Percentiles rank a stretch among this genome's conserved stretches.
These are phyloP conservation scores for Oscheius sp. DNA, from an alignment of 2,888 invertebrate species.

Conservation along the genomic window DNA sequence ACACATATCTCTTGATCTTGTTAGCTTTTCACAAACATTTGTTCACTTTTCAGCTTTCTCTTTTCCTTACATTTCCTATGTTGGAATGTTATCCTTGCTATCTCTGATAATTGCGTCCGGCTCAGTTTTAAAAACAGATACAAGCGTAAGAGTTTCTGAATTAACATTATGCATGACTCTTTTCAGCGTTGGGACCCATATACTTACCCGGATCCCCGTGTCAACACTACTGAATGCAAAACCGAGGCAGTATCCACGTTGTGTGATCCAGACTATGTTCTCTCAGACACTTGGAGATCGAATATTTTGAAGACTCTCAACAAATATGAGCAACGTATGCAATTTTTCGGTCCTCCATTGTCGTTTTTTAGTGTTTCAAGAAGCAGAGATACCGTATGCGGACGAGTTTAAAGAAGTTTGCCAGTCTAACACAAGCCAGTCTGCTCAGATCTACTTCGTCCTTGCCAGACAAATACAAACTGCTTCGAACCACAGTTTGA, in stretches of 20 bases:
- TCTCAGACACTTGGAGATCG: slow-evolving; percentile 71
- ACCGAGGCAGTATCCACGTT: slow-evolving; percentile 61
- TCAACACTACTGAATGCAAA: slow-evolving; percentile 62
- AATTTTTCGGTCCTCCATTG: not conserved
- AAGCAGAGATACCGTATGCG: slow-evolving; percentile 65
- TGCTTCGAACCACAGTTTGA: slow-evolving; percentile 65
- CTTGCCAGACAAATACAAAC: slow-evolving; percentile 70
- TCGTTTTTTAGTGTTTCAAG: slow-evolving; percentile 38
- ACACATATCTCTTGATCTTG: slow-evolving; percentile 1
- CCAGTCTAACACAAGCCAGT: slow-evolving; percentile 57
- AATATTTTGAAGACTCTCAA: slow-evolving; percentile 66
- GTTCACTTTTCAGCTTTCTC: not conserved
- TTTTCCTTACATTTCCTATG: slow-evolving; percentile 5
- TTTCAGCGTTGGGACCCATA: slow-evolving; percentile 63
- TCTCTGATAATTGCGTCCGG: slow-evolving; percentile 71
- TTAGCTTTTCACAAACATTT: not conserved
- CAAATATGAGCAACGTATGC: slow-evolving; percentile 64
- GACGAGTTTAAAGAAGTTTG: slow-evolving; percentile 67
- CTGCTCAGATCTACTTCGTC: slow-evolving; percentile 67
- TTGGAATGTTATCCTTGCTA: slow-evolving; percentile 68
- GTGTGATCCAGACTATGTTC: slow-evolving; percentile 72
- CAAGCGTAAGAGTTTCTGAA: slow-evolving; percentile 30
- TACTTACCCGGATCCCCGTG: slow-evolving; percentile 68
- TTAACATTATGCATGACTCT: not conserved
- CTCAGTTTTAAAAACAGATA: slow-evolving; percentile 70